Percentiles rank a stretch among this genome's conserved stretches.
phyloP scores from a whole-genome alignment of 2,888 invertebrate genomes.

The Eretmocerus hayati region DNA sequence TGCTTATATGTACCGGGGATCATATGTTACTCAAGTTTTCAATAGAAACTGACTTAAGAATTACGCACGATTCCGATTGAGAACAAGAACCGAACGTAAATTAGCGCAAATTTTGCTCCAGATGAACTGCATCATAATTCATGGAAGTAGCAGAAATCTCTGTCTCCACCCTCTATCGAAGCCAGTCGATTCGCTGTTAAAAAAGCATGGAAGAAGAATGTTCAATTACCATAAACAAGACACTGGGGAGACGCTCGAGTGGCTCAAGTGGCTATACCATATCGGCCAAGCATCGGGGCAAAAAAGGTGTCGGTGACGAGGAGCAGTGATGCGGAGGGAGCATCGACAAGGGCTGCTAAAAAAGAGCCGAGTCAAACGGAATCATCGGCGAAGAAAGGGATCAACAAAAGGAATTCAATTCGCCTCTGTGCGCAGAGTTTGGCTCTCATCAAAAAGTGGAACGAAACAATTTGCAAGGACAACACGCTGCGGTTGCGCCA shows the following conservation, averaged over 20 bases:
- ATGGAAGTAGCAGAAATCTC: no score
- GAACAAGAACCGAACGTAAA: no score
- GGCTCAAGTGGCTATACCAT: no score
- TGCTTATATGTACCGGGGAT: no score
- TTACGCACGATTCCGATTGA: no score
- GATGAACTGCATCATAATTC: no score
- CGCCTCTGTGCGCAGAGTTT: slow-evolving; percentile 1
- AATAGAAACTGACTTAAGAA: no score
- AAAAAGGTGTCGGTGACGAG: slow-evolving; percentile 2
- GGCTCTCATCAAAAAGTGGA: slow-evolving; percentile 27
- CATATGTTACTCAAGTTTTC: no score
- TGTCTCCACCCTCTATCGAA: no score
- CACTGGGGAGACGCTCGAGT: neutral
- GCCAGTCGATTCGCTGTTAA: no score
- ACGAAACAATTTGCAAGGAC: slow-evolving; percentile 33
- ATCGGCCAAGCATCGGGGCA: neutral
- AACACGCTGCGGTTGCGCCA: slow-evolving; percentile 19
- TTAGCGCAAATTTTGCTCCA: no score
- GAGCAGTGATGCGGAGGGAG: neutral
- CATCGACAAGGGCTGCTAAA: neutral
- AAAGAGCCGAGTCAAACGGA: slow-evolving; percentile 18
- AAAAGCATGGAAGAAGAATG: no score
- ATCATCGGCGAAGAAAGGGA: slow-evolving; percentile 16
- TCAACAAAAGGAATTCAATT: slow-evolving; percentile 22
- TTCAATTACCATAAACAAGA: slow-evolving; percentile 2